These are phyloP conservation scores for Myrmophylax atrothorax DNA, from an alignment of 2,113 vertebrate species.

Conservation along the genomic window DNA sequence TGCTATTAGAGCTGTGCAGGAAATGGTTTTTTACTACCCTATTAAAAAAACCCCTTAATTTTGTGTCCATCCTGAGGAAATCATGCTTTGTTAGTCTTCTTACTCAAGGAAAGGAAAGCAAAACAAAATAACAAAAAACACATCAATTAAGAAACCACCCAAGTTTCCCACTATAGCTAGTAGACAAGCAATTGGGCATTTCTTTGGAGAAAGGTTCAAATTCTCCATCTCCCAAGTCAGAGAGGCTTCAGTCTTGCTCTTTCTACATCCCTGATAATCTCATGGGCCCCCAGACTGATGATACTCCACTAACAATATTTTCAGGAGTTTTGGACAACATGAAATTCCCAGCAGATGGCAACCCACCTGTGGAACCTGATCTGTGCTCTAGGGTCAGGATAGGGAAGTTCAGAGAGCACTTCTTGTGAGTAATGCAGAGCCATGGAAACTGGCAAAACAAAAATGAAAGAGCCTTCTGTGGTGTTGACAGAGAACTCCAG, in stretches of 20 bases:
- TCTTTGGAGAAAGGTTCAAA: background rate
- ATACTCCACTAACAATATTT: background rate
- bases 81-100: background rate
- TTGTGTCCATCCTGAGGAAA: background rate
- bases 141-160: background rate
- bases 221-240: background rate
- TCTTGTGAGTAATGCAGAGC: background rate
- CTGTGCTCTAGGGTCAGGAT: fast-evolving
- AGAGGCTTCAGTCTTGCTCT: background rate
- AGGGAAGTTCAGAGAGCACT: background rate
- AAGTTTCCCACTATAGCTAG: background rate
- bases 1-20: background rate
- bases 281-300: background rate
- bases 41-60: background rate
- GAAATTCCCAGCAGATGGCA: background rate
- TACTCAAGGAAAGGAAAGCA: background rate
- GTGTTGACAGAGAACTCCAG: background rate
- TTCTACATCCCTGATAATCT: background rate
- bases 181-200: background rate
- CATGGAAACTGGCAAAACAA: background rate
- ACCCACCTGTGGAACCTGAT: background rate
- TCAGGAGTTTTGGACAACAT: background rate
- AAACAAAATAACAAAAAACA: background rate
- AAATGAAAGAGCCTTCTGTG: fast-evolving
- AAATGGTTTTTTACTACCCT: background rate